phyloP scores from a whole-genome alignment of 2,113 vertebrate species.

The Aegotheles bennettii region DNA sequence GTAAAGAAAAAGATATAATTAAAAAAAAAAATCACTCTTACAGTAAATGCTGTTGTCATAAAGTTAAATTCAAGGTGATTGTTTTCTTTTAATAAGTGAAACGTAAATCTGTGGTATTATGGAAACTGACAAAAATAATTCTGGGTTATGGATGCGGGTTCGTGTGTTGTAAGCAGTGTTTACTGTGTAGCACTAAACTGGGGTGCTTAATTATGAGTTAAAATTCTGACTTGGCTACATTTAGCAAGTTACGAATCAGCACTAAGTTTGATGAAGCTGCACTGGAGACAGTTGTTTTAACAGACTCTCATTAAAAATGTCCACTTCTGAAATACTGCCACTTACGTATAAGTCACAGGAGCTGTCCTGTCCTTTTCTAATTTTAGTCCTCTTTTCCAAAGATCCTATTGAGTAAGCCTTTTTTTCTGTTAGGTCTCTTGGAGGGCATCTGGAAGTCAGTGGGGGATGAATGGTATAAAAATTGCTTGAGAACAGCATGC shows the following conservation, averaged over 20 bases:
- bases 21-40: neutral
- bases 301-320: neutral
- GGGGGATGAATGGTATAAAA: neutral
- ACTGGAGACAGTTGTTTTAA: neutral
- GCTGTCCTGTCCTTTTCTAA: neutral
- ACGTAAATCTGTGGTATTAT: neutral
- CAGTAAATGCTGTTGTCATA: neutral
- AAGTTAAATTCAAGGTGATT: neutral
- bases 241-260: neutral
- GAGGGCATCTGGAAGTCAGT: neutral
- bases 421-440: neutral
- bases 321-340: neutral
- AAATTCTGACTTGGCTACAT: neutral
- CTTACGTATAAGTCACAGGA: neutral
- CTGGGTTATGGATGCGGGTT: neutral
- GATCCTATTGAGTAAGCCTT: neutral
- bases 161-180: neutral
- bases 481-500: neutral
- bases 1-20: neutral
- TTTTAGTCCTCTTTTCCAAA: neutral
- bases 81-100: neutral
- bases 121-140: neutral
- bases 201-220: neutral
- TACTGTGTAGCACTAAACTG: neutral
- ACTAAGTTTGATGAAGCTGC: neutral